These are phyloP conservation scores for Plectrocnemia conspersa DNA, from an alignment of 1,140 invertebrate species.

Conservation along the genomic window DNA sequence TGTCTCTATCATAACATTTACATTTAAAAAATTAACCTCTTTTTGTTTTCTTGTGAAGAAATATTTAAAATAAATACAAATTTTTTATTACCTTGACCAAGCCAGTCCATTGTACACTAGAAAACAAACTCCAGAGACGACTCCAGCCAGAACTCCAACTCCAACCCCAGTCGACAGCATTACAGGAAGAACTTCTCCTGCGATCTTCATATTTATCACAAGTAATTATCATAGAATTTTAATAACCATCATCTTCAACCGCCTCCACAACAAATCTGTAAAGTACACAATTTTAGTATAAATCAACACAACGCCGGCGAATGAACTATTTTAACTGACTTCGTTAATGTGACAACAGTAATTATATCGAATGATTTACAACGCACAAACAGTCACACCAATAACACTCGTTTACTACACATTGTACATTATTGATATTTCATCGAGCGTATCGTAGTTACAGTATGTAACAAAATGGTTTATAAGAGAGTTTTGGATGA, in stretches of 20 bases:
- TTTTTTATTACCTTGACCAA: conserved; percentile 37
- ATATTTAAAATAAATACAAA: neutral
- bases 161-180: conserved; percentile 52
- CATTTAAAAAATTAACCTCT: neutral
- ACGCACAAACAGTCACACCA: neutral
- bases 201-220: conserved; percentile 27
- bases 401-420: neutral
- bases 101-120: conserved; percentile 48
- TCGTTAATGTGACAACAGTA: neutral
- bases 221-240: neutral
- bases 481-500: neutral
- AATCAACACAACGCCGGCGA: neutral
- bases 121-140: conserved; percentile 56
- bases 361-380: neutral
- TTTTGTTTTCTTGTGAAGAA: neutral
- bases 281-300: neutral
- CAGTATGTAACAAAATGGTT: neutral
- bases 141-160: conserved; percentile 54
- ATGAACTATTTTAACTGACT: neutral
- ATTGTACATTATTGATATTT: neutral
- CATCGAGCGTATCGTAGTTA: neutral
- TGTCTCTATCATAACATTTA: neutral
- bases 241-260: neutral
- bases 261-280: neutral
- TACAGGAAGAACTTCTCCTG: conserved; percentile 44